A percentile compares a stretch with the other conserved stretches of the same genome.
Conservation (phyloP, 2,113 vertebrate species). For the Dipodomys stephensi region DNA sequence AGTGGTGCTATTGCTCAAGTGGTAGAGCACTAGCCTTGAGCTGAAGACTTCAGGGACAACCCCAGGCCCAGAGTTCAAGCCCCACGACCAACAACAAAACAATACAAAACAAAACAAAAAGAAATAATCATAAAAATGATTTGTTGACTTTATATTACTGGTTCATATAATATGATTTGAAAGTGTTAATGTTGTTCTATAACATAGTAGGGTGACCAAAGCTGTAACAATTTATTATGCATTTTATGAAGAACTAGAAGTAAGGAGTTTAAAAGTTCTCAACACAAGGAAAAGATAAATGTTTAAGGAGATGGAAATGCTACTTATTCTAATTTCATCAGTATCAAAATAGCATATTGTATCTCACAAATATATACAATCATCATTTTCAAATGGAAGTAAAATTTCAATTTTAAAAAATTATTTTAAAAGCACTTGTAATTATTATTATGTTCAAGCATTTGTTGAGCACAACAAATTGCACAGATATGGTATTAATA, state of each 20-base stretch:
- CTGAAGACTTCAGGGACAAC: too few species aligned
- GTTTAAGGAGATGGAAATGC: not conserved
- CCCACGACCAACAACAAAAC: too few species aligned
- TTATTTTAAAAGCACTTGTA: not conserved
- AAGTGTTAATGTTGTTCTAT: not conserved
- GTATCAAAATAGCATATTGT: too few species aligned
- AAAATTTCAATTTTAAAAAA: too few species aligned
- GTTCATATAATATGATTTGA: not conserved
- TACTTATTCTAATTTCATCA: not conserved
- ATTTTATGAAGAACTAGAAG: not conserved
- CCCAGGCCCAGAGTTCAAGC: too few species aligned
- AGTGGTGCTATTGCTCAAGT: too few species aligned
- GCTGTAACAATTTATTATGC: not conserved
- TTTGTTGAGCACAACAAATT: not conserved
- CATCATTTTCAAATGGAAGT: too few species aligned
- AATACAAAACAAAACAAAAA: too few species aligned
- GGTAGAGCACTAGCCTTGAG: too few species aligned
- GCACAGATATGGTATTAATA: not conserved
- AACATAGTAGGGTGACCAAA: not conserved
- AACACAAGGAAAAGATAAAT: not conserved
- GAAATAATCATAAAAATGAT: not conserved
- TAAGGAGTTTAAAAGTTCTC: not conserved
- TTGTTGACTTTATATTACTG: not conserved
- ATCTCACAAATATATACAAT: too few species aligned
- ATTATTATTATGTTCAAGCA: slow-evolving; percentile 5